phyloP scores from a whole-genome alignment of 2,888 invertebrate genomes.

The Trichogramma evanescens region DNA sequence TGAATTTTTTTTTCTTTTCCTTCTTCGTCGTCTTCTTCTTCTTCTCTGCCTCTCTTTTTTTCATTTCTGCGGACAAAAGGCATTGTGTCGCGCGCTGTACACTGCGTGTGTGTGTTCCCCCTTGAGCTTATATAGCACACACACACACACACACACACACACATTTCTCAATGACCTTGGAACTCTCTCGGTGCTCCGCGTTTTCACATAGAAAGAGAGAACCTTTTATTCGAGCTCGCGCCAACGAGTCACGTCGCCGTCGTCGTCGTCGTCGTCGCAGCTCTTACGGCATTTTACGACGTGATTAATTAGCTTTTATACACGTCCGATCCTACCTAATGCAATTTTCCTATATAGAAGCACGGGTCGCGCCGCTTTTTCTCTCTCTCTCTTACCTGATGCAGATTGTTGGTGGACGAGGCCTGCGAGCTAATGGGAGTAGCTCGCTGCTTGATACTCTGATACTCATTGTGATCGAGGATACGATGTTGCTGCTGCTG shows the following conservation, averaged over 20 bases:
- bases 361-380: neutral
- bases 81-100: neutral
- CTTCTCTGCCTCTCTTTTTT: neutral
- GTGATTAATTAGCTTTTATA: no score
- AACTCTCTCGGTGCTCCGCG: no score
- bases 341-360: neutral
- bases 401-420: constrained; percentile 24
- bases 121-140: no score
- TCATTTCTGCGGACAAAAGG: neutral
- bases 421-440: constrained; percentile 50
- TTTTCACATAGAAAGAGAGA: no score
- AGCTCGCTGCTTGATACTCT: constrained; percentile 3
- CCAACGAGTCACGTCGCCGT: no score
- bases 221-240: no score
- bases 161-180: no score
- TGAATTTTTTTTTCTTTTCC: no score
- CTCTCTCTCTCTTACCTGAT: neutral
- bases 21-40: neutral
- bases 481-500: neutral
- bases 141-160: no score
- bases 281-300: no score
- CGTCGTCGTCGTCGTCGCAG: no score
- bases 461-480: neutral
- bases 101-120: neutral
- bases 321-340: no score